Percentiles rank a stretch among this genome's conserved stretches.
phyloP scores from a whole-genome alignment of 2,888 invertebrate genomes.

The Dasypolia templi region DNA sequence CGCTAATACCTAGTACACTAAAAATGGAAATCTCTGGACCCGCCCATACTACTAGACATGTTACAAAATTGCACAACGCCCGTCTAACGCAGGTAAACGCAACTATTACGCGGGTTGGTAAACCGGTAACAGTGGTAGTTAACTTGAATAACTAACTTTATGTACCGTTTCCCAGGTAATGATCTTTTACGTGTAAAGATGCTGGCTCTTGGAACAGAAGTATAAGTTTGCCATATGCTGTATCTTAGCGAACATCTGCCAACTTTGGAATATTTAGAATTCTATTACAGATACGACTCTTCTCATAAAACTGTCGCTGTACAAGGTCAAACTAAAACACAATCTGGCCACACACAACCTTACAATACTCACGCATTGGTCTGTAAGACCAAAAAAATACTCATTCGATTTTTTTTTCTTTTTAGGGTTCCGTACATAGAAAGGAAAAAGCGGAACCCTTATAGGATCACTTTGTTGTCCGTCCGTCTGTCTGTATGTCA shows the following conservation, averaged over 20 bases:
- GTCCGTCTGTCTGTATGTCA: no score
- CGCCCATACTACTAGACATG: slow-evolving; percentile 39
- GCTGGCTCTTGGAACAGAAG: slow-evolving; percentile 6
- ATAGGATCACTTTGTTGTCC: no score
- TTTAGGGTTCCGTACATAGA: no score
- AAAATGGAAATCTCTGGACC: slow-evolving; percentile 26
- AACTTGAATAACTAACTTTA: slow-evolving; percentile 43
- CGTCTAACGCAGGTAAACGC: slow-evolving; percentile 33
- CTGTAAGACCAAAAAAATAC: no score
- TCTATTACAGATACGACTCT: no score
- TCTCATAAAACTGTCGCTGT: slow-evolving; percentile 2
- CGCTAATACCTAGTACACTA: slow-evolving; percentile 15
- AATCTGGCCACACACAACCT: no score
- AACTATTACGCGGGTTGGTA: slow-evolving; percentile 43
- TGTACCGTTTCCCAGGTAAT: slow-evolving; percentile 29
- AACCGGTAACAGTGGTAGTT: slow-evolving; percentile 48
- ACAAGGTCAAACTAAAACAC: no score
- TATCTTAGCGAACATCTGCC: not conserved
- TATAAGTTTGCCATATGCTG: not conserved
- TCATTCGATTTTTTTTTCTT: no score
- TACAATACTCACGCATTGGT: no score
- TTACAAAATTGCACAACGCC: slow-evolving; percentile 47
- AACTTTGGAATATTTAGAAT: not conserved
- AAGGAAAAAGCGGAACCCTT: no score
- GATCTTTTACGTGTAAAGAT: slow-evolving; percentile 43